phyloP scores from a whole-genome alignment of 2,888 invertebrate species.

The Athetis lepigone region DNA sequence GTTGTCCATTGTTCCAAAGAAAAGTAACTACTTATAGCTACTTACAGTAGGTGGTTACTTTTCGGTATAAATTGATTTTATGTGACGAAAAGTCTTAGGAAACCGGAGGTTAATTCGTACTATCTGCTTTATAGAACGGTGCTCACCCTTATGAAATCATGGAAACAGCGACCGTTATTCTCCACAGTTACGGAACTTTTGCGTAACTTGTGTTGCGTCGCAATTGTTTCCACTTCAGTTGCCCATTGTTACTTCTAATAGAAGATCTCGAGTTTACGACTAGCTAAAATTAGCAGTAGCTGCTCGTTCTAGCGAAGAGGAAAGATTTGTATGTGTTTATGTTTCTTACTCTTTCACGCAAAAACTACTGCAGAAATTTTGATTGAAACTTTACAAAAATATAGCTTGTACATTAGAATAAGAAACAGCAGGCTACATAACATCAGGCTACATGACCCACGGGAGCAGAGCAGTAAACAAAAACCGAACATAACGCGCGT shows the following conservation, averaged over 20 bases:
- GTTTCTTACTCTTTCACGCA: too few relatives aligned
- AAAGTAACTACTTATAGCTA: too few relatives aligned
- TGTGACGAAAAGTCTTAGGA: conserved; percentile 35
- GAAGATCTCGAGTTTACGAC: conserved; percentile 28
- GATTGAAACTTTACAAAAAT: too few relatives aligned
- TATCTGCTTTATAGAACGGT: conserved; percentile 19
- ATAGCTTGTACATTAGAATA: too few relatives aligned
- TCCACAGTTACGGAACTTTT: conserved; percentile 59
- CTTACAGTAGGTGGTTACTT: neutral
- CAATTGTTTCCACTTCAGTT: conserved; percentile 64
- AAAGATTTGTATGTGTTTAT: too few relatives aligned
- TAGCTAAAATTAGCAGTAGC: conserved; percentile 1
- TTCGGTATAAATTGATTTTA: conserved; percentile 21
- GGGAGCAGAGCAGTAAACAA: too few relatives aligned
- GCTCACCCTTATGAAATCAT: conserved; percentile 56
- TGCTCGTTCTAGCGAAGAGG: too few relatives aligned
- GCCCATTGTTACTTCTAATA: conserved; percentile 26
- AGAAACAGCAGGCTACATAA: too few relatives aligned
- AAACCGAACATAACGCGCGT: too few relatives aligned
- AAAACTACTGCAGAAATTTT: too few relatives aligned
- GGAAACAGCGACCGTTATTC: conserved; percentile 43
- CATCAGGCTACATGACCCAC: too few relatives aligned
- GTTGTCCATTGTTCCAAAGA: too few relatives aligned
- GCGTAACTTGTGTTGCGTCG: conserved; percentile 61
- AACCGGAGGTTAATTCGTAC: conserved; percentile 24